These are phyloP conservation scores for Phaenicophaeus curvirostris DNA, from an alignment of 2,797 vertebrate species.

Conservation along the genomic window DNA sequence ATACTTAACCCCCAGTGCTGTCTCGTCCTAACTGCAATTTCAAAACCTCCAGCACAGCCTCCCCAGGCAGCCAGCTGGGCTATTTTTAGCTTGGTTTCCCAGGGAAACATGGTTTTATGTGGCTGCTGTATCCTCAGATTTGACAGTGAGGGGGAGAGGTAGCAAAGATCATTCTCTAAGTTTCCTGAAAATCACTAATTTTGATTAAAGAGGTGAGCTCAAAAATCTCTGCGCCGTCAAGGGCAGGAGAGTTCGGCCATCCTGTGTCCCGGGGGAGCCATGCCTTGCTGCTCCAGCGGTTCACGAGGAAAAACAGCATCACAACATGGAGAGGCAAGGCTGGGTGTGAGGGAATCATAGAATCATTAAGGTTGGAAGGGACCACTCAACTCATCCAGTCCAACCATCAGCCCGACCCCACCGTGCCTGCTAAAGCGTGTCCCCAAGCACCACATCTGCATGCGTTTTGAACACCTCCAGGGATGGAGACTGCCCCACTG, in stretches of 20 bases:
- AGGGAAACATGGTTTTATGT: constrained; percentile 28
- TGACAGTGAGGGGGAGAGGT: background rate
- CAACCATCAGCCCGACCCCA: no score
- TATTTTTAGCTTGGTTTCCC: constrained; percentile 61
- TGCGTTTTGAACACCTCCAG: no score
- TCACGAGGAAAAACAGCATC: background rate
- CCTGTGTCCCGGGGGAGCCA: background rate
- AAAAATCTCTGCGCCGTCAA: background rate
- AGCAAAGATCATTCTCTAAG: background rate
- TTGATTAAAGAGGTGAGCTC: background rate
- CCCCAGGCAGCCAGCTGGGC: background rate
- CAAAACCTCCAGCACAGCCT: background rate
- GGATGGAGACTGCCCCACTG: no score
- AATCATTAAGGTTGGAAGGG: no score
- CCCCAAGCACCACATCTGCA: no score
- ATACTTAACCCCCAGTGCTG: background rate
- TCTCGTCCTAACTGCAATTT: background rate
- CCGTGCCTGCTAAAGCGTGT: no score
- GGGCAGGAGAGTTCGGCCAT: background rate
- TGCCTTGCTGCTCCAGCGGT: background rate
- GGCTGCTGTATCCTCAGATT: constrained; percentile 8
- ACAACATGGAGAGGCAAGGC: background rate
- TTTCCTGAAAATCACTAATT: background rate
- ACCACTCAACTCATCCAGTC: no score
- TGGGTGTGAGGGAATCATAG: background rate